These are phyloP conservation scores for Chrysomela aeneicollis DNA, from an alignment of 2,888 invertebrate genomes.

Conservation along the genomic window DNA sequence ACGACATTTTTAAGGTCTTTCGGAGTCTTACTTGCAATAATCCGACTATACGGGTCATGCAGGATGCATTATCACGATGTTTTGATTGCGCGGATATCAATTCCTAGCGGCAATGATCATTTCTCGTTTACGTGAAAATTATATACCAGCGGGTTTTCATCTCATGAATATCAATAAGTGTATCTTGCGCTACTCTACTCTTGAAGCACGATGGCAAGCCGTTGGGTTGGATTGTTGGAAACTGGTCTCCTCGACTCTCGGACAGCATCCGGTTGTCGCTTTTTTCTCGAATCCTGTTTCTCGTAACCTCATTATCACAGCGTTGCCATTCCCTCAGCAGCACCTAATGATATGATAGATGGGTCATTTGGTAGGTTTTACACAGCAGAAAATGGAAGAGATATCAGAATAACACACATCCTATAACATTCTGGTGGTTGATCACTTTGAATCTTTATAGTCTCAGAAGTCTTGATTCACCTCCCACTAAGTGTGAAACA, in stretches of 20 bases:
- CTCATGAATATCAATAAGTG: constrained; percentile 20
- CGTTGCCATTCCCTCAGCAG: not conserved
- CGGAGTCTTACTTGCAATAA: too few species aligned
- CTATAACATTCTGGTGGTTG: too few species aligned
- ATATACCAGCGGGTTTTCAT: constrained; percentile 20
- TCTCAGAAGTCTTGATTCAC: too few species aligned
- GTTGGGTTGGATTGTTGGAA: constrained; percentile 24
- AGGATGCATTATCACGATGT: not conserved
- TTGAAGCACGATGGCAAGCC: constrained; percentile 7
- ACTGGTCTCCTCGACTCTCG: constrained; percentile 37
- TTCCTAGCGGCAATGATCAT: not conserved
- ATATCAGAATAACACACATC: too few species aligned
- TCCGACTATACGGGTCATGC: too few species aligned
- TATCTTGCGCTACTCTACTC: constrained; percentile 10
- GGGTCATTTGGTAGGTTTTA: too few species aligned
- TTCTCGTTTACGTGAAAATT: constrained; percentile 15
- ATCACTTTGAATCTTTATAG: too few species aligned
- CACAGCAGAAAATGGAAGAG: too few species aligned
- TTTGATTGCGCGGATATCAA: not conserved
- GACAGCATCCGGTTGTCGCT: constrained; percentile 36
- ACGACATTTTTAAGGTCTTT: too few species aligned
- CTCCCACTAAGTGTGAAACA: too few species aligned
- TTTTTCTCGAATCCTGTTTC: constrained; percentile 38
- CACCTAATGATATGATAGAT: too few species aligned
- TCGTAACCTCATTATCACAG: constrained; percentile 24